These are phyloP conservation scores for Sebastes elongatus DNA, from an alignment of 2,797 vertebrate genomes.

Conservation along the genomic window DNA sequence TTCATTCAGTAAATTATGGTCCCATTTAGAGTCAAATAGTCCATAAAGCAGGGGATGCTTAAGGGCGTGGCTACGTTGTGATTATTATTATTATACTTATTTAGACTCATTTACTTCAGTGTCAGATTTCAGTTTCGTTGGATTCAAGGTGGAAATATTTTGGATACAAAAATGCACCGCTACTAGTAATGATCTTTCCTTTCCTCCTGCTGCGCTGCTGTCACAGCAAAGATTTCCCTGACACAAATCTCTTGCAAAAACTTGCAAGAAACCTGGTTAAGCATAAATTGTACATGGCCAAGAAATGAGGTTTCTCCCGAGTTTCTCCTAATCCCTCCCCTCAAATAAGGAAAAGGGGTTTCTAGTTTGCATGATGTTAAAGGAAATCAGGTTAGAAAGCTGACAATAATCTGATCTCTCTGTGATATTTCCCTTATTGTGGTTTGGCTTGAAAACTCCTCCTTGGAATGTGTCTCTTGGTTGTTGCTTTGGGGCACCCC, in stretches of 20 bases:
- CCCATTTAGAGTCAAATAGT: no score
- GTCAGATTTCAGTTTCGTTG: not conserved
- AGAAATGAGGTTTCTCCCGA: not conserved
- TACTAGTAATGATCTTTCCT: not conserved
- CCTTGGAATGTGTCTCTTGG: not conserved
- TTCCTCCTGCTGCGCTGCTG: not conserved
- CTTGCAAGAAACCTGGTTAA: not conserved
- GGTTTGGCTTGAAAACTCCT: not conserved
- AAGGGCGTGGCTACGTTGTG: no score
- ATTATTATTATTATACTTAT: not conserved
- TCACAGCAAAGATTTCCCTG: not conserved
- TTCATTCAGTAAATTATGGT: no score
- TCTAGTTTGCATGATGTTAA: not conserved
- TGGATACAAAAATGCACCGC: not conserved
- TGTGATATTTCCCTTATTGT: not conserved
- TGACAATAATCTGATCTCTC: not conserved
- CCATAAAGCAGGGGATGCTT: no score
- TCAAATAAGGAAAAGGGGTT: not conserved
- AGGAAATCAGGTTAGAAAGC: conserved; percentile 6
- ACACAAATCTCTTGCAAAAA: not conserved
- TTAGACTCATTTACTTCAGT: not conserved
- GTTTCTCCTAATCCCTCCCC: not conserved
- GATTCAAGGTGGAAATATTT: not conserved
- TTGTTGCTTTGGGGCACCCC: not conserved
- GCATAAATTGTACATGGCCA: not conserved